Conservation (phyloP, 1,140 invertebrate genomes). For the Camponotus vicinus region DNA sequence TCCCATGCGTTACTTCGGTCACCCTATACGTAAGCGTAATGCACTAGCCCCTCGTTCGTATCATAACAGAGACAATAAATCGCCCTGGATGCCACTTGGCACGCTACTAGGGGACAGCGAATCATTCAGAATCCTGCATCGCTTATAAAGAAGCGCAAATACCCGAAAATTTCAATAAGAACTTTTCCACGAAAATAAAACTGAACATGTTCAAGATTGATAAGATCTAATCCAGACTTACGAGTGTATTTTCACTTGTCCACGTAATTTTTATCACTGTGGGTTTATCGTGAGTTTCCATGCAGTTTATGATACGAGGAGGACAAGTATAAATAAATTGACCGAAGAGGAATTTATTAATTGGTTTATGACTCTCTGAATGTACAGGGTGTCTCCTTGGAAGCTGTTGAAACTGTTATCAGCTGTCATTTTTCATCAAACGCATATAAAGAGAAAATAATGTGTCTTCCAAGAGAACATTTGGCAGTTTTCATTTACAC, state of each 20-base stretch:
- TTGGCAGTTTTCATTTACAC: too few relatives aligned
- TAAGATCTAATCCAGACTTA: background rate
- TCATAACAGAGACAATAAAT: constrained; percentile 55
- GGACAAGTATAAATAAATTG: background rate
- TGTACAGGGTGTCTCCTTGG: too few relatives aligned
- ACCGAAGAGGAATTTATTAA: background rate
- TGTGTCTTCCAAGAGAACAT: too few relatives aligned
- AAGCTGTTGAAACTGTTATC: too few relatives aligned
- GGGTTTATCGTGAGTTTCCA: background rate
- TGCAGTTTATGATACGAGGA: background rate
- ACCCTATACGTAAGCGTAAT: constrained; percentile 51
- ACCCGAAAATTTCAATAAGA: background rate
- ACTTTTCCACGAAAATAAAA: background rate
- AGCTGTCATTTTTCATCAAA: too few relatives aligned
- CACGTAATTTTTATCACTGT: background rate
- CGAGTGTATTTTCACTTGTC: background rate
- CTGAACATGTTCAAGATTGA: background rate
- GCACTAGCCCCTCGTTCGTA: constrained; percentile 30
- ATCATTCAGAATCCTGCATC: constrained; percentile 23
- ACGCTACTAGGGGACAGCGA: constrained; percentile 44
- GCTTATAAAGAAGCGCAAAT: background rate
- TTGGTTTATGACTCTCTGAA: background rate
- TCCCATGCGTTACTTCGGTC: constrained; percentile 50
- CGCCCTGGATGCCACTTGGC: constrained; percentile 41
- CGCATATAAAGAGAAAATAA: too few relatives aligned